A percentile compares a stretch with the other conserved stretches of the same genome.
These are phyloP conservation scores for Microctenopoma lineatum DNA, from an alignment of 2,797 vertebrate genomes.

Conservation along the genomic window DNA sequence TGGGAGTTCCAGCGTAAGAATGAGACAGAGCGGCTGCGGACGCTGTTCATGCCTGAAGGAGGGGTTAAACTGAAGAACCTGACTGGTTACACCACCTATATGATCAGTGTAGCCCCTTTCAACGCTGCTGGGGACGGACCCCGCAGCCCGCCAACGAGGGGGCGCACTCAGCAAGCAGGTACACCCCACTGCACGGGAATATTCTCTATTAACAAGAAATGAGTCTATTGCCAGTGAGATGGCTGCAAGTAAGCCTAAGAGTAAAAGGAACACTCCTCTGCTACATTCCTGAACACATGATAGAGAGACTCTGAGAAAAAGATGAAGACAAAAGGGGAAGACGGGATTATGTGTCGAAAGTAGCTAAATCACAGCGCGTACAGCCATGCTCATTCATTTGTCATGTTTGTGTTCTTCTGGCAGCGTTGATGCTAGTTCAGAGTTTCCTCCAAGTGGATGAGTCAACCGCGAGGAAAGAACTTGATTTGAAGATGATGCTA, in stretches of 20 bases:
- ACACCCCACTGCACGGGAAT: slow-evolving; percentile 5
- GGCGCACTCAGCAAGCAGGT: slow-evolving; percentile 96
- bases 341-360: slow-evolving; percentile 35
- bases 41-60: slow-evolving; percentile 92
- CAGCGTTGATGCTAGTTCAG: slow-evolving; percentile 20
- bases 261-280: slow-evolving; percentile 27
- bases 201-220: neutral
- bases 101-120: slow-evolving; percentile 93
- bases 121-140: slow-evolving; percentile 95
- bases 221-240: neutral
- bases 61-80: slow-evolving; percentile 95
- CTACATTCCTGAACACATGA: slow-evolving; percentile 20
- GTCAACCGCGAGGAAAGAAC: slow-evolving; percentile 57
- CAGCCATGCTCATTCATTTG: slow-evolving; percentile 38
- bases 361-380: slow-evolving; percentile 36
- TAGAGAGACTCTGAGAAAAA: slow-evolving; percentile 9
- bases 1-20: slow-evolving; percentile 93
- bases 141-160: slow-evolving; percentile 85
- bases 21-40: slow-evolving; percentile 87
- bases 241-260: neutral
- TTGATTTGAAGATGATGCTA: slow-evolving; percentile 65
- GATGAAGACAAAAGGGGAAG: slow-evolving; percentile 30
- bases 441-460: slow-evolving; percentile 44
- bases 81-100: slow-evolving; percentile 94
- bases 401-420: slow-evolving; percentile 46